These are phyloP conservation scores for Plebejus argus DNA, from an alignment of 2,888 invertebrate genomes.

Conservation along the genomic window DNA sequence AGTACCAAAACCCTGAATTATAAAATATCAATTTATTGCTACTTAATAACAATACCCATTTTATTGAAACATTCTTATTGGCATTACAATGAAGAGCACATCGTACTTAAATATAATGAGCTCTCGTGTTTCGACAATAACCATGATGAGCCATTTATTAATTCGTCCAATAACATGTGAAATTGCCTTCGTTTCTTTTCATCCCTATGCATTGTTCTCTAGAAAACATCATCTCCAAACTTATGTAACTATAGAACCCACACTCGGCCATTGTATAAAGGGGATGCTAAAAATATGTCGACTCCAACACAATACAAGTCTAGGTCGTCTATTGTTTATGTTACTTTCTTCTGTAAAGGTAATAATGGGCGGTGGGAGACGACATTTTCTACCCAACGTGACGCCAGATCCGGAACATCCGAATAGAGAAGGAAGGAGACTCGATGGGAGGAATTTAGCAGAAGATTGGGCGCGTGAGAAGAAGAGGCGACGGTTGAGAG, in stretches of 20 bases:
- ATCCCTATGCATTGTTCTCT: neutral
- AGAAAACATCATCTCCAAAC: neutral
- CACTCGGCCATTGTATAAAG: conserved; percentile 20
- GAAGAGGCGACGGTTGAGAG: conserved; percentile 83
- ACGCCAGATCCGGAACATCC: conserved; percentile 85
- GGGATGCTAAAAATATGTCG: conserved; percentile 27
- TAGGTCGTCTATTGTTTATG: conserved; percentile 25
- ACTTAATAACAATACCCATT: too few relatives aligned
- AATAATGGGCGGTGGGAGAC: conserved; percentile 88
- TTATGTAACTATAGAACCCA: conserved; percentile 1
- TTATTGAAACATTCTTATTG: neutral
- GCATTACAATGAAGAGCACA: neutral
- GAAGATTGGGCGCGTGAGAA: conserved; percentile 90
- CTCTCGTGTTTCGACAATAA: neutral
- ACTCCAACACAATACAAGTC: conserved; percentile 17
- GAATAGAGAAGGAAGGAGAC: conserved; percentile 85
- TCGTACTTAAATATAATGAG: neutral
- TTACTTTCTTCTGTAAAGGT: conserved; percentile 75
- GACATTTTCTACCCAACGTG: conserved; percentile 87
- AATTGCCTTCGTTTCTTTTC: conserved; percentile 5
- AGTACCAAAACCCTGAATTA: too few relatives aligned
- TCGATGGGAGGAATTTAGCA: conserved; percentile 89
- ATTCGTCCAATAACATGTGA: conserved; percentile 4
- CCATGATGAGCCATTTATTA: neutral
- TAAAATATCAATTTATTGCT: too few relatives aligned